Percentiles rank a stretch among this genome's conserved stretches.
Conservation (phyloP, 1,140 invertebrate species). For the Apis laboriosa region DNA sequence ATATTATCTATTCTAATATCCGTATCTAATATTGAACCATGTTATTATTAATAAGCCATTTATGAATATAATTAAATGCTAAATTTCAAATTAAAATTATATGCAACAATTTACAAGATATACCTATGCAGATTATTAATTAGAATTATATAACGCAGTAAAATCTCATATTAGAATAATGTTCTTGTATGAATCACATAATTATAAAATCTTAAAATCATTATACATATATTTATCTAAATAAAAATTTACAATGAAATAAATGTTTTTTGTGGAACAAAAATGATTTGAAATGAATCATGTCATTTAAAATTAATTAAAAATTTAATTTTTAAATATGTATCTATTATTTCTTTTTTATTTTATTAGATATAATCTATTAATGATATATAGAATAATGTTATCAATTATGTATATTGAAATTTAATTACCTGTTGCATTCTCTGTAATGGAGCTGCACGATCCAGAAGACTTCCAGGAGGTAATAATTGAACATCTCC, state of each 20-base stretch:
- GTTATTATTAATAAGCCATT: background rate
- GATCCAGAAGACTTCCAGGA: slow-evolving; percentile 87
- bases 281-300: no score
- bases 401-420: background rate
- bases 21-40: background rate
- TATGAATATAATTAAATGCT: background rate
- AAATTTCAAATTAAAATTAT: background rate
- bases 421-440: slow-evolving; percentile 87
- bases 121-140: background rate
- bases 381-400: background rate
- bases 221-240: no score
- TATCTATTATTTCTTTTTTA: no score
- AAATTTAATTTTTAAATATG: no score
- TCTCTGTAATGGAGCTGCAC: slow-evolving; percentile 87
- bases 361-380: background rate
- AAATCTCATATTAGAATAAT: no score
- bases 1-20: background rate
- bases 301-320: no score
- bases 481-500: slow-evolving; percentile 86
- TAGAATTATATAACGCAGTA: background rate
- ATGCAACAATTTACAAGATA: background rate
- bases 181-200: no score
- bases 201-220: no score
- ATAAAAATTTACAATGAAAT: no score
- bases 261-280: no score